Base-by-base conservation (phyloP, 1,140 invertebrate genomes). In the Maconellicoccus hirsutus region DNA sequence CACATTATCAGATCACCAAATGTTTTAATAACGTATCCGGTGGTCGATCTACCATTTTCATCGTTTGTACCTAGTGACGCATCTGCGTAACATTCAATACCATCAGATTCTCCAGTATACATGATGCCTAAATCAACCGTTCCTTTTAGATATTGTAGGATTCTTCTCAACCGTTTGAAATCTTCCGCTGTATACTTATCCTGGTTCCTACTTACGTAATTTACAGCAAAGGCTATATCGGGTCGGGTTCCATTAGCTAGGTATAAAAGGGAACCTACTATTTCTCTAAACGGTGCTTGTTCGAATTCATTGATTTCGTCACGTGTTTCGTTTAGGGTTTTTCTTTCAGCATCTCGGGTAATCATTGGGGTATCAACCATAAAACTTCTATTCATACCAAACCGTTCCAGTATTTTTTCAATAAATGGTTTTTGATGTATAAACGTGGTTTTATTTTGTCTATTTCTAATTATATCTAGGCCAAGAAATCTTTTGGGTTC, bases 1-100 rank as follows among this genome's bases (percentile, higher is more conserved):
- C 78, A 79, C 2, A 75, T 72, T n/a, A 80, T 73, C 3, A 74
- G 38, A 27, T 72, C 72, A 29, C 74, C 75, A 71, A 71, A 72
- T 12, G 76, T 21, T 25, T 74, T 66, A 23, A 75, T 63, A 0
- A 73, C 63, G 69, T 73, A 76, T 12, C 76, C 76, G 33, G 74
- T 73, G 10, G 72, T 75, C n/a, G 75, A 77, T 38, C 72, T 66
- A 8, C 73, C 25, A 39, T 69, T 25, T 27, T 8, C 71, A 23
- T 38, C 59, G 21, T 71, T 66, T 72, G 25, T 59, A 33, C 52
- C 59, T 69, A 75, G 74, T 19, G 69, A 73, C 42, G 74, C 71
- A 70, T 75, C 72, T 21, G 71, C 69, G n/a, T 73, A 73, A 19
- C 72, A 73, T 52, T 75, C 72, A 26, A 74, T 21, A 26, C 72